Conservation (phyloP, 2,113 vertebrate species). For the Isurus oxyrinchus region DNA sequence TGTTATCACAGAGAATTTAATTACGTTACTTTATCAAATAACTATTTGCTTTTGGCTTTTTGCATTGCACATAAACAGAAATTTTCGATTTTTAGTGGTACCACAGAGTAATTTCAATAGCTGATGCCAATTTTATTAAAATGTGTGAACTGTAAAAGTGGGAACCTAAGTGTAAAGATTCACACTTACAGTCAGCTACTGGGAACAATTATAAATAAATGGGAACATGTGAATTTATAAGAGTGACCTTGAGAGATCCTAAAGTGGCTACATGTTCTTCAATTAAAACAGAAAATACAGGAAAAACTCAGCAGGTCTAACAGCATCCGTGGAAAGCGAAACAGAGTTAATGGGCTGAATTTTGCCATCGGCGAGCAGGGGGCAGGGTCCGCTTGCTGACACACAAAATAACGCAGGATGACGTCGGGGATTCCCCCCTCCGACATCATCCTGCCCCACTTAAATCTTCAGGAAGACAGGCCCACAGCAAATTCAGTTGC, state of each 20-base stretch:
- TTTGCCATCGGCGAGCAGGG: no score
- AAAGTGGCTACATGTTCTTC: background rate
- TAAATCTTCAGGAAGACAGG: no score
- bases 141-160: background rate
- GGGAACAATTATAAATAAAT: background rate
- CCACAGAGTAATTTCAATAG: background rate
- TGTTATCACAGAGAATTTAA: background rate
- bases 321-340: no score
- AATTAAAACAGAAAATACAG: no score
- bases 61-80: background rate
- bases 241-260: background rate
- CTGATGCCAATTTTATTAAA: background rate
- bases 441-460: no score
- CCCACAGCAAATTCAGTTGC: no score
- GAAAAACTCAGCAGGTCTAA: no score
- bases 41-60: background rate
- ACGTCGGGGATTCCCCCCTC: no score
- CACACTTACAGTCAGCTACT: background rate
- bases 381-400: no score
- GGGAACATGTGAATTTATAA: background rate
- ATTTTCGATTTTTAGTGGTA: background rate
- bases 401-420: no score
- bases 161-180: background rate
- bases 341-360: no score
- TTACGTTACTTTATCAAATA: background rate